Conservation (phyloP, 2,113 vertebrate species). For the Numida meleagris region DNA sequence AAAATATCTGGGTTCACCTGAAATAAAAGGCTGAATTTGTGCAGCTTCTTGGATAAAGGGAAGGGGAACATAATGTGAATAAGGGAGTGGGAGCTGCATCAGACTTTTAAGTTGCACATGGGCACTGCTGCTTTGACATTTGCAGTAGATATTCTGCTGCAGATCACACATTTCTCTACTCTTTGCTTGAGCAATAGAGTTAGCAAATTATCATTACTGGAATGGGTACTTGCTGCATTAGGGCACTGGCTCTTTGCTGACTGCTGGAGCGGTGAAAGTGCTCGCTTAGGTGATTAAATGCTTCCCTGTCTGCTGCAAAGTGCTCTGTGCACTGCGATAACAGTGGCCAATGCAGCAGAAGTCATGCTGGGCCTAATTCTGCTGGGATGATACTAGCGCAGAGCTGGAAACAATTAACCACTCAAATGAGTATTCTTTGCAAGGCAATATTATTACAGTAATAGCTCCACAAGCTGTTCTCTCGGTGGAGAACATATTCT, state of each 20-base stretch:
- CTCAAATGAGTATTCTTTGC: background rate
- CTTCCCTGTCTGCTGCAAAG: slow-evolving; percentile 10
- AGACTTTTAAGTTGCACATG: background rate
- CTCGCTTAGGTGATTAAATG: slow-evolving; percentile 46
- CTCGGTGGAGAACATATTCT: background rate
- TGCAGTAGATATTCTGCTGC: background rate
- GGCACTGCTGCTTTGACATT: background rate
- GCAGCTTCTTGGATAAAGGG: background rate
- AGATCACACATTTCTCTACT: background rate
- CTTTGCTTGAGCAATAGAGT: background rate
- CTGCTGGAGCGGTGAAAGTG: slow-evolving; percentile 21
- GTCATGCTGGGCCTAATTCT: slow-evolving; percentile 38
- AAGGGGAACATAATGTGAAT: background rate
- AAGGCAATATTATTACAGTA: background rate
- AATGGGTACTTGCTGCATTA: slow-evolving; percentile 15
- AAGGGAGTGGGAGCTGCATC: background rate
- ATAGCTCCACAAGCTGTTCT: slow-evolving; percentile 47
- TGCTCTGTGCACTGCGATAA: background rate
- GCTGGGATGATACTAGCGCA: background rate
- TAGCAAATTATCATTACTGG: background rate
- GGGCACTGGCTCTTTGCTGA: slow-evolving; percentile 34
- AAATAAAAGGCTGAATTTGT: background rate
- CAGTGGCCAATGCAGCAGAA: slow-evolving; percentile 10
- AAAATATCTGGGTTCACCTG: background rate
- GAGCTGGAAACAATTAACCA: slow-evolving; percentile 55